These are phyloP conservation scores for Myrmophylax atrothorax DNA, from an alignment of 2,113 vertebrate species.

Conservation along the genomic window DNA sequence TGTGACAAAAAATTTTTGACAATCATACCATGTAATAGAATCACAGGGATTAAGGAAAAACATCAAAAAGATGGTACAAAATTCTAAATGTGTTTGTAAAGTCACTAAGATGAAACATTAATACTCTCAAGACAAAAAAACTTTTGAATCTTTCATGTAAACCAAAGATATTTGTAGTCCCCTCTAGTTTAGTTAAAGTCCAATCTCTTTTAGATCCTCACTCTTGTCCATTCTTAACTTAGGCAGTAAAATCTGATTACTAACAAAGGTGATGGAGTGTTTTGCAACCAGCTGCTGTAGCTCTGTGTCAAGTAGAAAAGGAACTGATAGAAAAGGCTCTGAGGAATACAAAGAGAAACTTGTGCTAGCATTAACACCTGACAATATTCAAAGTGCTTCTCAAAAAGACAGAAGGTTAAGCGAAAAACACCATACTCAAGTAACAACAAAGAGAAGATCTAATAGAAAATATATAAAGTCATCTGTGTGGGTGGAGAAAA, in stretches of 20 bases:
- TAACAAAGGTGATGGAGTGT: constrained; percentile 12
- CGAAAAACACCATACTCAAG: not conserved
- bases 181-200: not conserved
- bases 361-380: not conserved
- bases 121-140: not conserved
- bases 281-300: constrained; percentile 26
- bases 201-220: constrained; percentile 20
- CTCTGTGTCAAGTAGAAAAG: not conserved
- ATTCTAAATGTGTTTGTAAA: not conserved
- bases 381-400: not conserved
- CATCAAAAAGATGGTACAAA: not conserved
- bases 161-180: not conserved
- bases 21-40: not conserved
- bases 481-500: constrained; percentile 28
- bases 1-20: not conserved
- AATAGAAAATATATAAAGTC: constrained; percentile 23
- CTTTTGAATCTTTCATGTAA: not conserved
- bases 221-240: constrained; percentile 17
- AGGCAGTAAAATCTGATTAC: constrained; percentile 31
- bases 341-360: not conserved
- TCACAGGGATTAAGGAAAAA: not conserved
- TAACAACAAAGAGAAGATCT: not conserved
- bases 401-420: constrained; percentile 10
- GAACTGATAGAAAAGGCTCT: not conserved
- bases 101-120: not conserved